Percentiles rank a stretch among this genome's conserved stretches.
Conservation (phyloP, 1,140 invertebrate genomes). For the Drosophila subpulchrella region DNA sequence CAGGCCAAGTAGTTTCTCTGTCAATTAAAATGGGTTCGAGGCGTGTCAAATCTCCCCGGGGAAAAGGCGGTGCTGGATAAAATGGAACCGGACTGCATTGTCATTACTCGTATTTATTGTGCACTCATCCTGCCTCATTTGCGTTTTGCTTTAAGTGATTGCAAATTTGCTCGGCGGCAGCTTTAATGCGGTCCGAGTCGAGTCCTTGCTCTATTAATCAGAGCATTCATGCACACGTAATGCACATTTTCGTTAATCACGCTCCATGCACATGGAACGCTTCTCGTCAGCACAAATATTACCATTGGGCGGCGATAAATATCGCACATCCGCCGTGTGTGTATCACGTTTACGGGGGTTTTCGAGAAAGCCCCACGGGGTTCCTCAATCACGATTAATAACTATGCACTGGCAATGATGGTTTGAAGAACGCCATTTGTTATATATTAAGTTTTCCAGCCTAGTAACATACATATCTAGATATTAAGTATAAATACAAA, state of each 20-base stretch:
- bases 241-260: constrained; percentile 74
- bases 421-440: no score
- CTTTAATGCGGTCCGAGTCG: constrained; percentile 43
- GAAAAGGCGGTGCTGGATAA: neutral
- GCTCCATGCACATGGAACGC: constrained; percentile 36
- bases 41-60: constrained; percentile 33
- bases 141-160: constrained; percentile 52
- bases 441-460: no score
- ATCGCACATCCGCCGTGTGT: constrained; percentile 8
- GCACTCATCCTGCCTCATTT: constrained; percentile 44
- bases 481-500: neutral
- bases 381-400: constrained; percentile 9
- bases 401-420: neutral
- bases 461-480: no score
- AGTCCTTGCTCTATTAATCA: constrained; percentile 62
- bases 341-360: neutral
- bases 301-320: constrained; percentile 7
- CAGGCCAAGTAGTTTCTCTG: constrained; percentile 34
- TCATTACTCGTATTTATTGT: constrained; percentile 57
- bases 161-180: constrained; percentile 33
- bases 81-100: constrained; percentile 26
- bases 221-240: constrained; percentile 71
- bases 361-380: neutral
- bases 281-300: constrained; percentile 22
- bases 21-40: constrained; percentile 54